Evolutionary conservation across 2,113 vertebrate species (phyloP), one percentile per base, ranked within the genome.

Genomic region (Corydoras sp.): DNA sequence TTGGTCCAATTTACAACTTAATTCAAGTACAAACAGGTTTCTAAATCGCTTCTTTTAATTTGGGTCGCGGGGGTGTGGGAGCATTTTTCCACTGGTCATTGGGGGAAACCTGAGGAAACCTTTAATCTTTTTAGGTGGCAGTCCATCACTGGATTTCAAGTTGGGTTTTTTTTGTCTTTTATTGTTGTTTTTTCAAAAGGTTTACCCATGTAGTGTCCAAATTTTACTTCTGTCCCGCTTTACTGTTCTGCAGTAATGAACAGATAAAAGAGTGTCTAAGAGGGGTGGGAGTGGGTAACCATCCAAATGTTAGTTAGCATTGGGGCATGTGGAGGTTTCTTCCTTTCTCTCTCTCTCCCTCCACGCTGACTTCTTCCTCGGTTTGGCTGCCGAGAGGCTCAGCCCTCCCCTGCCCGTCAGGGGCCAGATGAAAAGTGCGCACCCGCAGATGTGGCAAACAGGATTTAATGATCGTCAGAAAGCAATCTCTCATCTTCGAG

Each of bases 381-480:
- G 61, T 56, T 66, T 48, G 62, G 49, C 48, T 49, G 43, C 30
- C 18, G 67, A 13, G 76, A 69, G 58, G 15, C 68, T 68, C 76
- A 9, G 58, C 62, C 65, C 73, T 72, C 68, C 59, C 51, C 76
- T 76, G 62, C 65, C 74, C 67, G 62, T 76, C 70, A 79, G 77
- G 58, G 72, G 62, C 75, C 79, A 80, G 79, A 80, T 80, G 76
- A 82, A 80, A 82, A 80, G 77, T 78, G 79, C 63, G 64, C 67
- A 58, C 81, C 78, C 72, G 72, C 75, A 77, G 73, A 80, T 74
- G 79, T 82, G 79, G 79, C 81, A 77, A 80, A 66, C 76, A 77
- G 81, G 78, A 80, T 80, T 82, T 82, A 82, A 80, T 82, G 81
- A 82, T 80, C 76, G 75, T 82, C 79, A 77, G 77, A 81, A 79